Evolutionary conservation across 2,888 invertebrate genomes (phyloP), one percentile per base, ranked within the genome.

Genomic region (Gymnosoma rotundatum): DNA sequence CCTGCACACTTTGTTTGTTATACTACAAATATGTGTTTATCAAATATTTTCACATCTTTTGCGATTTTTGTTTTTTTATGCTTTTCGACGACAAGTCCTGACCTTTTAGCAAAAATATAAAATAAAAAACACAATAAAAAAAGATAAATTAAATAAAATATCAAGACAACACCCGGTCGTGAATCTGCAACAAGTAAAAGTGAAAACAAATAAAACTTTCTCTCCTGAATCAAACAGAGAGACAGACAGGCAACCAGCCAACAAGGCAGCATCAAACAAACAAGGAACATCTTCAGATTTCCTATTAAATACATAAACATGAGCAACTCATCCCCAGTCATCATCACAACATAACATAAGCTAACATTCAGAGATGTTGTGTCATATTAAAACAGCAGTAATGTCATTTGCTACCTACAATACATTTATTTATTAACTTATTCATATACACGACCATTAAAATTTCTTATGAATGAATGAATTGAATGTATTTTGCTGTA

Each of bases 281-380:
- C 84, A 86, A 86, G 87, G 87, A 87, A 82, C 87, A 87, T 87
- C 87, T 87, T 85, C 79, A 83, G 70, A 83, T 75, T 85, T 86
- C 81, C 86, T 85, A 74, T 83, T 48, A 21, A 73, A 82, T 78
- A 67, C 52, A 73, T 61, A 70, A 66, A 83, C 64, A 78, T 78
- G 58, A 75, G 50, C 70, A 75, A 12, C 76, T 50, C 69, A 70
- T 75, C 69, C 42, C 61, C 63, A 63, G 56, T 21, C 36, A 54
- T 54, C 52, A 42, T 18, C 45, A 45, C 42, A 58, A 50, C 42
- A 36, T 64, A 58, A 50, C 42, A 36, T 64, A 48, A 75, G 54
- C 70, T 74, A 16, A 16, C 78, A 82, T 52, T 73, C 74, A 78
- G 25, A 78, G 25, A 20, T 66, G 78, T 75, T 75, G 78, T 70